phyloP scores from a whole-genome alignment of 2,113 vertebrate genomes.

The Solenodon paradoxus region DNA sequence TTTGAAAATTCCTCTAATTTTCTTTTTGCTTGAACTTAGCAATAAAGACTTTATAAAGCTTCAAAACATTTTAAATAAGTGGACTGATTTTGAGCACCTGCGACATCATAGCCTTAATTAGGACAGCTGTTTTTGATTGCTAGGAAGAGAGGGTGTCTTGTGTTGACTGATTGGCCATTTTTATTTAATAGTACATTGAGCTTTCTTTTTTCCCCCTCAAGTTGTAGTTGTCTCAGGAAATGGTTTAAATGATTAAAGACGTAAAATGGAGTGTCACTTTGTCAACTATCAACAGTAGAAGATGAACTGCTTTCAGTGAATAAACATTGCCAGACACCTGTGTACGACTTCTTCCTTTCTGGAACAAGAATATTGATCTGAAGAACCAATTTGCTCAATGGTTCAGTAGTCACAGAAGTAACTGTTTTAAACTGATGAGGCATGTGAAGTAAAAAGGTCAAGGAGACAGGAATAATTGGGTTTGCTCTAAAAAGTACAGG shows the following conservation, averaged over 20 bases:
- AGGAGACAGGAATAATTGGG: conserved; percentile 48
- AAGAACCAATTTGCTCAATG: conserved; percentile 63
- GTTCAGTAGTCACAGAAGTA: conserved; percentile 64
- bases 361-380: conserved; percentile 65
- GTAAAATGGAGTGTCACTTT: conserved; percentile 67
- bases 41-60: conserved; percentile 47
- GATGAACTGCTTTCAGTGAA: conserved; percentile 59
- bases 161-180: conserved; percentile 74
- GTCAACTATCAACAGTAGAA: conserved; percentile 62
- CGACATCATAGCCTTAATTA: conserved; percentile 54
- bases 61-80: conserved; percentile 72
- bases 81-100: conserved; percentile 74
- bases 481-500: conserved; percentile 6
- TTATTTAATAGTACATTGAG: conserved; percentile 62
- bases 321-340: conserved; percentile 67
- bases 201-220: conserved; percentile 5
- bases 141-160: background rate
- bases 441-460: conserved; percentile 62
- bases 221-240: conserved; percentile 57
- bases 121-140: conserved; percentile 69
- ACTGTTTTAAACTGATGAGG: conserved; percentile 65
- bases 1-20: conserved; percentile 20
- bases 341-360: conserved; percentile 38
- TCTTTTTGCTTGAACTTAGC: conserved; percentile 13
- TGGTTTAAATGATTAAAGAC: conserved; percentile 68